These are phyloP conservation scores for Drosophila picticornis DNA, from an alignment of 2,888 invertebrate genomes.

Conservation along the genomic window DNA sequence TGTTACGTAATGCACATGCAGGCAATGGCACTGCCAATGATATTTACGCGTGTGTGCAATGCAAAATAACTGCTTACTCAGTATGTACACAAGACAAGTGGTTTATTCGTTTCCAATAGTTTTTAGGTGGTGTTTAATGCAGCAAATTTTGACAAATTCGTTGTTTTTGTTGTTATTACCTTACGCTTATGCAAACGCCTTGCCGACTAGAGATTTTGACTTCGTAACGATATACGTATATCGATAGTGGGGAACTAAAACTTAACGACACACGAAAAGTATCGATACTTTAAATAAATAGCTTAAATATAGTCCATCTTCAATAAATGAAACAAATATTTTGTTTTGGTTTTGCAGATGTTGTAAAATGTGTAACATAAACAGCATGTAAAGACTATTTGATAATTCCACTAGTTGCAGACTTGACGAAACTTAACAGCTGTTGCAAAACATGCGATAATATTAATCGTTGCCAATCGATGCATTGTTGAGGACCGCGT, in stretches of 20 bases:
- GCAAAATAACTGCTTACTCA: constrained; percentile 37
- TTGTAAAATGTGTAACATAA: not conserved
- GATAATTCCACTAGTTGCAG: not conserved
- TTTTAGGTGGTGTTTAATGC: constrained; percentile 1
- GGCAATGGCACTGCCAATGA: not conserved
- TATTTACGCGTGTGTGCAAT: not conserved
- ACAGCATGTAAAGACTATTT: not conserved
- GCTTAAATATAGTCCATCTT: not conserved
- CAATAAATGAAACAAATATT: not conserved
- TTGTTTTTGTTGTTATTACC: constrained; percentile 72
- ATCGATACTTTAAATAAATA: not conserved
- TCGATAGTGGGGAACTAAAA: constrained; percentile 2
- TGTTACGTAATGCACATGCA: constrained; percentile 65
- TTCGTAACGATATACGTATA: constrained; percentile 8
- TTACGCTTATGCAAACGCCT: constrained; percentile 66
- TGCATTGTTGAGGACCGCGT: constrained; percentile 8
- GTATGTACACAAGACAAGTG: constrained; percentile 3
- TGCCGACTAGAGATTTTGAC: constrained; percentile 34
- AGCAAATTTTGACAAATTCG: constrained; percentile 33
- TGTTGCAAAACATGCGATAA: not conserved
- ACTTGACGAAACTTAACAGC: not conserved
- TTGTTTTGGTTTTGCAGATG: not conserved
- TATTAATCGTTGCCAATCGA: not conserved
- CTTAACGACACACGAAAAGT: not conserved
- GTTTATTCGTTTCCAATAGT: constrained; percentile 9